Evolutionary conservation across 2,113 vertebrate genomes (phyloP).

Genomic region (Menura novaehollandiae): DNA sequence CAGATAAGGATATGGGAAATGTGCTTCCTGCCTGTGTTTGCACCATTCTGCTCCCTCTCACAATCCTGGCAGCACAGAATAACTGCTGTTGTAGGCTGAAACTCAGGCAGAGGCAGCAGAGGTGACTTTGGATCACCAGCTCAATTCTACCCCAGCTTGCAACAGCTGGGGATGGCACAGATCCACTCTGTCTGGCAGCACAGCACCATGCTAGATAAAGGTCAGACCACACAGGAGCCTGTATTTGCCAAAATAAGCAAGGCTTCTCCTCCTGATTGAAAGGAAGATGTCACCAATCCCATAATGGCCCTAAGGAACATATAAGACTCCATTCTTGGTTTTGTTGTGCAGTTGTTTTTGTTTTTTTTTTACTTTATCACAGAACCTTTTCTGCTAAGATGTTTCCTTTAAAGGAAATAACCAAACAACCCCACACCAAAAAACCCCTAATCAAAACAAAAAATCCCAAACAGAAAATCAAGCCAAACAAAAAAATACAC

Average conservation of each 20-base stretch:
- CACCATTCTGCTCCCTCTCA: neutral
- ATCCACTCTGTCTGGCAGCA: neutral
- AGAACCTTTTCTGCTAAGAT: neutral
- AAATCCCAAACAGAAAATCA: neutral
- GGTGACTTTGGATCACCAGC: neutral
- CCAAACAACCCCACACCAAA: neutral
- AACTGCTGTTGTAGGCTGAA: neutral
- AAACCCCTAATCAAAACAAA: neutral
- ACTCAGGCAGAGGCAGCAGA: neutral
- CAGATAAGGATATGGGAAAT: slow-evolving; percentile 22
- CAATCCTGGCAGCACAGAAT: neutral
- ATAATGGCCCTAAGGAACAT: neutral
- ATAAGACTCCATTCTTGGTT: neutral
- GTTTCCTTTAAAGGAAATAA: neutral
- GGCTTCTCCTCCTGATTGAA: neutral
- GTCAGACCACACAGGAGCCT: neutral
- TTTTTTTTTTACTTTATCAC: neutral
- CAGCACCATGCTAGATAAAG: neutral
- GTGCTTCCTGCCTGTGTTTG: neutral
- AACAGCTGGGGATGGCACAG: neutral
- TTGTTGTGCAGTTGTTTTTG: neutral
- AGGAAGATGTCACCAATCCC: neutral
- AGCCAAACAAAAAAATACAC: neutral
- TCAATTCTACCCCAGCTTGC: neutral
- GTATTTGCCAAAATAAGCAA: neutral